phyloP scores from a whole-genome alignment of 2,888 invertebrate species.

The Drosophila meridiana region DNA sequence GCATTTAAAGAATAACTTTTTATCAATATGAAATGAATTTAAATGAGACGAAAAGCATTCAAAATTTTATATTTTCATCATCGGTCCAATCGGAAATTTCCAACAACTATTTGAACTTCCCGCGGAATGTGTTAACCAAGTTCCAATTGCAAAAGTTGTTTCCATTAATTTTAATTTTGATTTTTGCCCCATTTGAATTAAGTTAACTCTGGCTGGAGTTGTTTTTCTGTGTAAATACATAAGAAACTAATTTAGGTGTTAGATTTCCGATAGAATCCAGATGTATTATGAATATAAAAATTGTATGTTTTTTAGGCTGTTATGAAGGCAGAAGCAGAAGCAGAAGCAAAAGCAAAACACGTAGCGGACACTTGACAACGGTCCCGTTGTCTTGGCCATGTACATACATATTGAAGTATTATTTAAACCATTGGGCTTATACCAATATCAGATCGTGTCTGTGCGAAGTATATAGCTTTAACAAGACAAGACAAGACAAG shows the following conservation, averaged over 20 bases:
- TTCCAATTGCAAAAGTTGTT: neutral
- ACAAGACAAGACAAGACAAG: constrained; percentile 1
- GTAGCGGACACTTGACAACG: constrained; percentile 27
- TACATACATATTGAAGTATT: constrained; percentile 76
- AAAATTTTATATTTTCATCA: constrained; percentile 26
- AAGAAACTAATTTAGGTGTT: constrained; percentile 36
- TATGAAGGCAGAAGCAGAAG: constrained; percentile 15
- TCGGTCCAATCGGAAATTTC: constrained; percentile 25
- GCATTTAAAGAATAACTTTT: constrained; percentile 40
- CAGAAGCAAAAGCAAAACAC: constrained; percentile 5
- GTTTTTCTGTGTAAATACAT: constrained; percentile 54
- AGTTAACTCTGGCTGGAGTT: constrained; percentile 25
- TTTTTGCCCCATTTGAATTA: constrained; percentile 9
- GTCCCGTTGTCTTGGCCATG: constrained; percentile 58
- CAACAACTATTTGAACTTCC: constrained; percentile 8
- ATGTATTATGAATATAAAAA: constrained; percentile 43
- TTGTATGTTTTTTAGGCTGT: constrained; percentile 56
- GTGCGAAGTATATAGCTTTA: constrained; percentile 28
- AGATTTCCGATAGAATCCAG: constrained; percentile 41
- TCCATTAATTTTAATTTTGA: neutral
- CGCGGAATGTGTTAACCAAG: constrained; percentile 3
- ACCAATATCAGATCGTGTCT: constrained; percentile 29
- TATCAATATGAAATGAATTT: constrained; percentile 26
- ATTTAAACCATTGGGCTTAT: constrained; percentile 56
- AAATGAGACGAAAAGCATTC: constrained; percentile 15